Evolutionary conservation across 2,113 vertebrate genomes (phyloP).

Genomic region (Tapirus terrestris): DNA sequence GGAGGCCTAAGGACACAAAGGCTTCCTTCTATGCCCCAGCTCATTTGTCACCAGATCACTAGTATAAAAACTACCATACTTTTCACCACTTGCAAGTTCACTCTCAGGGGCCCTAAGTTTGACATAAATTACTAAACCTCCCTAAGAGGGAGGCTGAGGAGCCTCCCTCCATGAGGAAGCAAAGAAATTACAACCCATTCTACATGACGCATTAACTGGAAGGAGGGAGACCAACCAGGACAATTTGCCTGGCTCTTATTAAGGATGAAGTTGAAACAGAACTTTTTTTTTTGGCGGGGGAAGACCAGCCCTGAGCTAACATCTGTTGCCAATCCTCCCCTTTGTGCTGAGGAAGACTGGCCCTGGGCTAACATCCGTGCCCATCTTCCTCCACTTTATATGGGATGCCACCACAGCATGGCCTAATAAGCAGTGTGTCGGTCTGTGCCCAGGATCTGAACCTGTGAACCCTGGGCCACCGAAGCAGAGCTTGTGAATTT

Average conservation of each 20-base stretch:
- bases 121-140: neutral
- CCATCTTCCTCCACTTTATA: too few species aligned
- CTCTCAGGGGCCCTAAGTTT: neutral
- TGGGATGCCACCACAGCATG: too few species aligned
- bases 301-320: too few species aligned
- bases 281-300: too few species aligned
- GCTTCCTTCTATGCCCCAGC: neutral
- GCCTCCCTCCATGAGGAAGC: neutral
- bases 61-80: neutral
- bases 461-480: too few species aligned
- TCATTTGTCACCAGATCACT: neutral
- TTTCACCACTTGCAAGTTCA: neutral
- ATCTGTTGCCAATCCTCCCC: too few species aligned
- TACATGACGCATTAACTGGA: neutral
- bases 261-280: neutral
- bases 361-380: too few species aligned
- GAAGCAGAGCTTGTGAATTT: too few species aligned
- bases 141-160: neutral
- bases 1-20: neutral
- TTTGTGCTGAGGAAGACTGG: too few species aligned
- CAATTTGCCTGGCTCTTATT: neutral
- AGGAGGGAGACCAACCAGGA: neutral
- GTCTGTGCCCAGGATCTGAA: too few species aligned
- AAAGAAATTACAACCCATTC: neutral
- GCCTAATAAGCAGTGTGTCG: too few species aligned